These are phyloP conservation scores for Norana najaformis DNA, from an alignment of 2,888 invertebrate species.

Conservation along the genomic window DNA sequence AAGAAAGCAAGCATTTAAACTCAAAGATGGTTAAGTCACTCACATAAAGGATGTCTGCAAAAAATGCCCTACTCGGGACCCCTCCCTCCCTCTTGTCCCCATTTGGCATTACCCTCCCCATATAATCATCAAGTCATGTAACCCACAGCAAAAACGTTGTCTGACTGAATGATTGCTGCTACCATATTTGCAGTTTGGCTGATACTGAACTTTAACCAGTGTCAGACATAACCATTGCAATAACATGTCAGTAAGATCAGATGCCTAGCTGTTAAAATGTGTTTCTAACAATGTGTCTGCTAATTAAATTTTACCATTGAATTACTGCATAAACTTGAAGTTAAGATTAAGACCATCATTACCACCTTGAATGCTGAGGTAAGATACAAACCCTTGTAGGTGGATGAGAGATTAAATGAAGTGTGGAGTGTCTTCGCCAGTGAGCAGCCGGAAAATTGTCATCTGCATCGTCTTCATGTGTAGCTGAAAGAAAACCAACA, in stretches of 20 bases:
- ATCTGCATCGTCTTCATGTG: conserved; percentile 27
- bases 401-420: neutral
- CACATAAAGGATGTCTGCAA: no score
- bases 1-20: no score
- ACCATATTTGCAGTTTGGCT: neutral
- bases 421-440: conserved; percentile 18
- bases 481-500: neutral
- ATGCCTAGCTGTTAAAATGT: neutral
- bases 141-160: neutral
- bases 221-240: neutral
- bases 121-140: no score
- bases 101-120: no score
- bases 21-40: no score
- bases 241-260: neutral
- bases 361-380: neutral
- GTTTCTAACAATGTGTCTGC: neutral
- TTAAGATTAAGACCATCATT: neutral
- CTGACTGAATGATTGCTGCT: neutral
- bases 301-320: neutral
- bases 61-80: no score
- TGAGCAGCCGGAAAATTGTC: neutral
- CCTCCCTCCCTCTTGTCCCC: no score
- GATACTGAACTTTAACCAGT: neutral
- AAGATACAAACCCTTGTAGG: neutral
- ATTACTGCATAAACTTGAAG: neutral